Evolutionary conservation across 2,888 invertebrate species (phyloP), one percentile per base, ranked within the genome.

Genomic region (Autographa gamma): DNA sequence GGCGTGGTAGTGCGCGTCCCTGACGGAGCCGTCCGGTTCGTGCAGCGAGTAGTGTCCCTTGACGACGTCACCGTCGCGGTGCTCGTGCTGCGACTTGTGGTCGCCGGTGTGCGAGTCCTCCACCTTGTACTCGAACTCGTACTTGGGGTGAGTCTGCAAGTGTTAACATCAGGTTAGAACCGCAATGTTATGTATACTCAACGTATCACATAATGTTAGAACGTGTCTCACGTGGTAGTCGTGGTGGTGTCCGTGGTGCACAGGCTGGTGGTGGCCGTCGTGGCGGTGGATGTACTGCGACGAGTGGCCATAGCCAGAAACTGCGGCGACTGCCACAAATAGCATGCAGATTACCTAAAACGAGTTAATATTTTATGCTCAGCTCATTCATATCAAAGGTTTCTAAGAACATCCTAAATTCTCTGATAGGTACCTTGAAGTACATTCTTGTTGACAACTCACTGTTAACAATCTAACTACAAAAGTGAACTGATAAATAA

Each of bases 31-130:
- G 69, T 94, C 95, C 38, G 96, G 92, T 79, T 96, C 93, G 74
- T 94, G 93, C 31, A 96, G 88, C 16, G 85, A 81, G 81, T 86
- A 87, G 71, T 85, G 80, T 7, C 87, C 87, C 65, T 86, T 84
- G 54, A 95, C 95, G n/a, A 86, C 87, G 81, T 96, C 95, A 14
- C 96, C 96, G 67, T 96, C 93, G 38, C 93, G 90, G 32, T 85
- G 83, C 84, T 96, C 96, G 73, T 94, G 93, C 84, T 95, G 94
- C 52, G 90, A 88, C 86, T 96, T 95, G 82, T 92, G 89, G 86
- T 96, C 96, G n/a, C 95, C 95, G 48, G 96, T 96, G 85, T 96
- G 96, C 1, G 91, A 91, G 79, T 96, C 96, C 74, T 95, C 90
- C 16, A 95, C 96, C 38, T 96, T 95, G 85, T 96, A 96, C 71